These are phyloP conservation scores for Chromoteleia sp. DNA, from an alignment of 2,888 invertebrate genomes.

Conservation along the genomic window DNA sequence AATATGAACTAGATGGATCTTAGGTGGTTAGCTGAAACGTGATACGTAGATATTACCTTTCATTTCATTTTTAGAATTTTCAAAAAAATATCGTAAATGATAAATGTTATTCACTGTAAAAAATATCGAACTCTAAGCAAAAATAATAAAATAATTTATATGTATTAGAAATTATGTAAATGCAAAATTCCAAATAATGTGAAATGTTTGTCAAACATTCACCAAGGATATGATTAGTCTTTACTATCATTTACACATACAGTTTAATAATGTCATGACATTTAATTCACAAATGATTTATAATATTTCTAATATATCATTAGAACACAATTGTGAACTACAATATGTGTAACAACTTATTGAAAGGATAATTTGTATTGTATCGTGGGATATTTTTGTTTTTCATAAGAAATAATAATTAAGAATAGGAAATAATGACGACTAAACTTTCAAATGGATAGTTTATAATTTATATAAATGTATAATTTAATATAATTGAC, in stretches of 20 bases:
- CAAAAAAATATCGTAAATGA: not conserved
- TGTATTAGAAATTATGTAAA: too few species aligned
- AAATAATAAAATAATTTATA: not conserved
- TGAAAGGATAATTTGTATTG: constrained; percentile 28
- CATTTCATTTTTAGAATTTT: not conserved
- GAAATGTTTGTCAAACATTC: constrained; percentile 1
- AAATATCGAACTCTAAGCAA: too few species aligned
- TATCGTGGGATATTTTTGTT: constrained; percentile 31
- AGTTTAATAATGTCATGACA: constrained; percentile 34
- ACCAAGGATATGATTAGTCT: not conserved
- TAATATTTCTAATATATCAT: constrained; percentile 32
- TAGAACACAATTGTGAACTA: constrained; percentile 23
- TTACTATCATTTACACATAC: not conserved
- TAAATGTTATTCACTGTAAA: not conserved
- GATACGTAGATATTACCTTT: constrained; percentile 27
- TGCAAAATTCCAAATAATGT: not conserved
- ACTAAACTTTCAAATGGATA: constrained; percentile 19
- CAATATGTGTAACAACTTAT: constrained; percentile 8
- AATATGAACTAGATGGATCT: constrained; percentile 24
- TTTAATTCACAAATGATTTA: constrained; percentile 31
- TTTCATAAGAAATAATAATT: not conserved
- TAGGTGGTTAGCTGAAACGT: constrained; percentile 12
- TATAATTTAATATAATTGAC: constrained; percentile 27
- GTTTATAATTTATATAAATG: too few species aligned
- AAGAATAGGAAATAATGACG: constrained; percentile 8